Evolutionary conservation across 92 coral and sea anemone species (phyloP), one percentile per base, ranked within the genome.

Genomic region (Siderastrea radians): DNA sequence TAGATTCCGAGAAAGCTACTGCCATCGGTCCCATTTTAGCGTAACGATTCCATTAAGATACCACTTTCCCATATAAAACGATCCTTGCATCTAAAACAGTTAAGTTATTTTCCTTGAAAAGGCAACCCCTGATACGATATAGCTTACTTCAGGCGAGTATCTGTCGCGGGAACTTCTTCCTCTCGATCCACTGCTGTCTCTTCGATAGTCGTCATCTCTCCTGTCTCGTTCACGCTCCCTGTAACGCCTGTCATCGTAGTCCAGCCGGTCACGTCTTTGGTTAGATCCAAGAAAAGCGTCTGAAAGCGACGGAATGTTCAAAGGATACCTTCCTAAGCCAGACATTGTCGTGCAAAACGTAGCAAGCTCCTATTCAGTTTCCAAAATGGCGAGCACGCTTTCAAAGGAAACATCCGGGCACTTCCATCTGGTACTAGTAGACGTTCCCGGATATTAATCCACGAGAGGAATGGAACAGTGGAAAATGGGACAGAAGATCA

Each of bases 161-260:
- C 87, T 84, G 49, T 84, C 87, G 1, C 87, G 79, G 47, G 86
- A 82, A 70, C 53, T 55, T 43, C 80, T 51, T 12, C 80, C 80
- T 64, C 87, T 73, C n/a, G 80, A 62, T 4, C 86, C 86, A 6
- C 52, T 69, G 58, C 72, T 72, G 12, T 85, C 89, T 45, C 89
- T 44, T 12, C 83, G 72, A 65, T 61, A 68, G 26, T 72, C 79
- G 19, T 85, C 89, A 14, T 78, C 83, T 66, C 89, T 67, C 9
- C 89, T n/a, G 7, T 85, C 89, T 15, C 82, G 45, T 52, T 77
- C 89, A 19, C 89, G 89, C 10, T 76, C 83, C 47, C 89, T 73
- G 15, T 46, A 76, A n/a, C 83, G 83, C 14, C 89, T 19, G 17
- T 85, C 89, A 69, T 85, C 89, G 77, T 76, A 85, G 61, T 85